Percentiles rank a stretch among this genome's conserved stretches.
phyloP scores from a whole-genome alignment of 2,797 vertebrate species.

The Sylvia borin region DNA sequence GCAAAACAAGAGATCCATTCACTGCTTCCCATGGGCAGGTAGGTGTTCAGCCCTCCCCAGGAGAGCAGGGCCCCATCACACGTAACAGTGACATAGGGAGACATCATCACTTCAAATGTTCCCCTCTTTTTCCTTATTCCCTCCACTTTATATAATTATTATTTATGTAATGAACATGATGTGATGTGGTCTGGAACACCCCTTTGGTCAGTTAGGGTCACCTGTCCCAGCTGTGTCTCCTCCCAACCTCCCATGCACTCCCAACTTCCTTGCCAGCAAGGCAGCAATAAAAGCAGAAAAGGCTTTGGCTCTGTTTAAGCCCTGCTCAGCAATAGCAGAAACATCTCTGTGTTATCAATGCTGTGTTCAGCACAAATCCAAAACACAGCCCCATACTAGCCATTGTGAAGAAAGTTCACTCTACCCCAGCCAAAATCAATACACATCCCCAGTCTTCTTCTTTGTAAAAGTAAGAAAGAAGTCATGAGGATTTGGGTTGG shows the following conservation, averaged over 20 bases:
- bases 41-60: not conserved
- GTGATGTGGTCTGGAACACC: not conserved
- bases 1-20: not conserved
- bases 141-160: not conserved
- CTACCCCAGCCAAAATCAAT: not conserved
- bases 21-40: not conserved
- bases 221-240: not conserved
- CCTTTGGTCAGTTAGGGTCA: not conserved
- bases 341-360: not conserved
- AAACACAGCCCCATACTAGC: not conserved
- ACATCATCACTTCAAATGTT: not conserved
- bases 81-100: accelerated
- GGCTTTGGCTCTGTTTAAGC: not conserved
- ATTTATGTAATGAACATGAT: not conserved
- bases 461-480: not conserved
- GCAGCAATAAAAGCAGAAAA: not conserved
- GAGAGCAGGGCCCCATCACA: not conserved
- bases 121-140: not conserved
- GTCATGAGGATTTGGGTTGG: no score
- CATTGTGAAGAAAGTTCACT: not conserved
- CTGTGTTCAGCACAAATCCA: not conserved
- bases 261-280: not conserved
- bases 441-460: not conserved
- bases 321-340: not conserved
- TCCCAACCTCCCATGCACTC: not conserved